Conservation (phyloP, 2,888 invertebrate species). For the Agonum fuliginosum region DNA sequence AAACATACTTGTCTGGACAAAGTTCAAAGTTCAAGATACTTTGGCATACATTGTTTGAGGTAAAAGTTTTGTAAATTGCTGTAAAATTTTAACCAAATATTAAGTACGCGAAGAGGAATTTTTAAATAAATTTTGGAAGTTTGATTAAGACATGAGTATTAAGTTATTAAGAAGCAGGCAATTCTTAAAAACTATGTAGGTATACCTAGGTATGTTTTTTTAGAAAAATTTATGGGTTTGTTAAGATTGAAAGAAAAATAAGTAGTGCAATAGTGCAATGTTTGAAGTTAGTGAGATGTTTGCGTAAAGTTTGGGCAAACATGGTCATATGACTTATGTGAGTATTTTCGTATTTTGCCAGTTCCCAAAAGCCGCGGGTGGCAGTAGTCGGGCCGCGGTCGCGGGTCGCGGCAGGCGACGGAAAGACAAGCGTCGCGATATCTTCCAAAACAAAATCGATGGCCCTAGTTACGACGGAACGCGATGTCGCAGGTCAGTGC, state of each 20-base stretch:
- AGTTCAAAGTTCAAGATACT: not conserved
- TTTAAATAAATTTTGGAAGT: too few species aligned
- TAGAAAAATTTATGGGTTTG: too few species aligned
- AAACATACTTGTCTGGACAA: not conserved
- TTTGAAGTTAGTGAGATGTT: not conserved
- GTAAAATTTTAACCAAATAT: too few species aligned
- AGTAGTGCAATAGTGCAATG: not conserved
- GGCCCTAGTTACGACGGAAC: slow-evolving; percentile 58
- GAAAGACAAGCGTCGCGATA: slow-evolving; percentile 43
- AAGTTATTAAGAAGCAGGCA: too few species aligned
- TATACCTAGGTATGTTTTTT: too few species aligned
- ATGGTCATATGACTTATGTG: not conserved
- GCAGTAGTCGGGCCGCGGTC: not conserved
- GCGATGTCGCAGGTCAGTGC: slow-evolving; percentile 58
- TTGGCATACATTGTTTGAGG: not conserved
- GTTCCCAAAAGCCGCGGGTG: not conserved
- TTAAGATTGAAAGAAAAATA: not conserved
- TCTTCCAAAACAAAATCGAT: slow-evolving; percentile 53
- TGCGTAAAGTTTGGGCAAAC: not conserved
- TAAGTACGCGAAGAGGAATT: too few species aligned
- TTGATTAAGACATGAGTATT: too few species aligned
- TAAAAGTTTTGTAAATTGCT: not conserved
- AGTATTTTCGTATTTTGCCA: too few species aligned
- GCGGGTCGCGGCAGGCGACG: not conserved
- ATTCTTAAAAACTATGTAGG: too few species aligned